Percentiles rank a stretch among this genome's conserved stretches.
These are phyloP conservation scores for Monopis laevigella DNA, from an alignment of 2,888 invertebrate genomes.

Conservation along the genomic window DNA sequence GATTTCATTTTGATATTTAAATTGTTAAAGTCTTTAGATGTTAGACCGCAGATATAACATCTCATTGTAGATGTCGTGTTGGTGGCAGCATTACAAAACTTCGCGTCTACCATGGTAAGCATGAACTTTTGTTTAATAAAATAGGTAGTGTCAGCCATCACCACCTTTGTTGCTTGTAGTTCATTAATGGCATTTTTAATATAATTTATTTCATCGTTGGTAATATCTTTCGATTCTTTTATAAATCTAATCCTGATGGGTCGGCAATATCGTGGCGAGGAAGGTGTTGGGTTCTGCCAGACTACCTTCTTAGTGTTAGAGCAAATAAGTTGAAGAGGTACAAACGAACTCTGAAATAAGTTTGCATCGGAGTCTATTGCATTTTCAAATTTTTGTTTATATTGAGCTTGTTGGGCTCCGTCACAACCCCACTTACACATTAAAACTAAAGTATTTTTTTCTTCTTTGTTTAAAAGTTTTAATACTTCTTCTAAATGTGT, in stretches of 20 bases:
- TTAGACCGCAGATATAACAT: conserved; percentile 12
- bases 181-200: neutral
- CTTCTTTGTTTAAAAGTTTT: conserved; percentile 1
- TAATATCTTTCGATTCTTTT: neutral
- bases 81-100: conserved; percentile 8
- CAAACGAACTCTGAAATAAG: conserved; percentile 13
- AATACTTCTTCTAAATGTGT: neutral
- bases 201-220: conserved; percentile 3
- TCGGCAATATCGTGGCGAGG: neutral
- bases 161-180: neutral
- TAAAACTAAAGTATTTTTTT: conserved; percentile 7
- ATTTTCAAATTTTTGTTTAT: conserved; percentile 13
- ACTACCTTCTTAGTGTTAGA: too few relatives aligned
- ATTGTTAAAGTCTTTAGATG: conserved; percentile 11
- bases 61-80: conserved; percentile 15
- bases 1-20: neutral
- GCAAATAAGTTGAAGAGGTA: conserved; percentile 9
- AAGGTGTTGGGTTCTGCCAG: conserved; percentile 6
- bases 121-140: too few relatives aligned
- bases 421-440: conserved; percentile 16
- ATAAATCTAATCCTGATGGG: neutral
- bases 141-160: neutral
- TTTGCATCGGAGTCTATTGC: conserved; percentile 11
- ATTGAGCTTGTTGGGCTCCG: conserved; percentile 11
- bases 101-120: too few relatives aligned